phyloP scores from a whole-genome alignment of 2,888 invertebrate genomes.

The Alitta virens region DNA sequence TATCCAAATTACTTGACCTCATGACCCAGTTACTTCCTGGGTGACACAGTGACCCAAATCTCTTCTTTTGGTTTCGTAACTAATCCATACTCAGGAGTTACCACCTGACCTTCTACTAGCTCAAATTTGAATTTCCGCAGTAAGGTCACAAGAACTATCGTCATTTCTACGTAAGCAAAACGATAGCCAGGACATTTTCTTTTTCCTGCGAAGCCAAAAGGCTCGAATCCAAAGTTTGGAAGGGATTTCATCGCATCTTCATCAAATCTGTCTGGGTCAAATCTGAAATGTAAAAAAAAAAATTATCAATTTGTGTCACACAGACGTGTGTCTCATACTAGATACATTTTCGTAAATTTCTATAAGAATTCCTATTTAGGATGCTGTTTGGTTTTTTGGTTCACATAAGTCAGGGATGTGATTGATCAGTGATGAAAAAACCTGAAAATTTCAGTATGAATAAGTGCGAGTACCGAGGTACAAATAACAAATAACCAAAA shows the following conservation, averaged over 20 bases:
- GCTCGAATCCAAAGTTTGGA: slow-evolving; percentile 43
- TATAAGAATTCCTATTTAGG: too few relatives aligned
- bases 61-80: slow-evolving; percentile 55
- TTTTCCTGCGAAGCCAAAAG: slow-evolving; percentile 57
- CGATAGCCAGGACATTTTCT: slow-evolving; percentile 40
- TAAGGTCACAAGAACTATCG: slow-evolving; percentile 39
- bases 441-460: too few relatives aligned
- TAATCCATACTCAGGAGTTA: slow-evolving; percentile 46
- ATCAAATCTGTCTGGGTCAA: slow-evolving; percentile 53
- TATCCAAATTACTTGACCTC: too few relatives aligned
- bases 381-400: too few relatives aligned
- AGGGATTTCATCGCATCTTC: slow-evolving; percentile 35
- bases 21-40: background rate
- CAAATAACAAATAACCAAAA: too few relatives aligned
- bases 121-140: slow-evolving; percentile 44
- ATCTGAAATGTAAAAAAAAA: slow-evolving; percentile 42
- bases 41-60: slow-evolving; percentile 48
- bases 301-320: too few relatives aligned
- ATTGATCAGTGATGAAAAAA: too few relatives aligned
- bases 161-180: slow-evolving; percentile 44
- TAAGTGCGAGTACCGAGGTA: too few relatives aligned
- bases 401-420: too few relatives aligned
- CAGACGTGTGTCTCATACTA: too few relatives aligned
- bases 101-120: slow-evolving; percentile 51
- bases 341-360: too few relatives aligned